Evolutionary conservation across 2,797 vertebrate species (phyloP).

Genomic region (Merluccius polli): DNA sequence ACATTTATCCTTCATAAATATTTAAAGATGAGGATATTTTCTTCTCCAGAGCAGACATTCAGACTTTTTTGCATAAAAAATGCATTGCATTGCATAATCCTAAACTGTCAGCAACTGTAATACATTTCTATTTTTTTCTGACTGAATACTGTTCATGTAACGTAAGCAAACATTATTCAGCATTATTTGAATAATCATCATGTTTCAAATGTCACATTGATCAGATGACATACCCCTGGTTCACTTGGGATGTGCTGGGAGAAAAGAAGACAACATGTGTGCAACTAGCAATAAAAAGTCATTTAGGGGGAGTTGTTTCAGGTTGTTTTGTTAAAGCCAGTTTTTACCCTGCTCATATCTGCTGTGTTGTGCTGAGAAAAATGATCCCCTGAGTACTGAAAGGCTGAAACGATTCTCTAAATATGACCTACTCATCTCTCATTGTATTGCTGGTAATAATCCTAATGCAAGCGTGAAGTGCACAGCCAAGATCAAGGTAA

Average conservation of each 20-base stretch:
- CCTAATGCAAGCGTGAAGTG: background rate
- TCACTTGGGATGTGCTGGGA: background rate
- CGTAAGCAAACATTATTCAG: background rate
- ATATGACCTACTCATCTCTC: constrained; percentile 17
- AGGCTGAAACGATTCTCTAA: no score
- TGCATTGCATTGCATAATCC: background rate
- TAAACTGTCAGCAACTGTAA: background rate
- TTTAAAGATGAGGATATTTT: background rate
- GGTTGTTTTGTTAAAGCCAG: no score
- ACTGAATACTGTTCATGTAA: background rate
- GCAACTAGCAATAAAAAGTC: background rate
- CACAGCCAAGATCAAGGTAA: background rate
- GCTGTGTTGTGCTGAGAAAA: background rate
- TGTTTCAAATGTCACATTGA: background rate
- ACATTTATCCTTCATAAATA: background rate
- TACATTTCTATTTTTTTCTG: background rate
- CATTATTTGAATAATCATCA: background rate
- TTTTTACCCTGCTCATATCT: no score
- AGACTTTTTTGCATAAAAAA: no score
- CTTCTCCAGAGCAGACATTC: background rate
- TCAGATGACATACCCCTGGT: background rate
- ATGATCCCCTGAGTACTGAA: background rate
- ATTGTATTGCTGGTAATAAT: constrained; percentile 16
- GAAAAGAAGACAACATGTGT: background rate
- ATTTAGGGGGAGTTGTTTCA: background rate